Base-by-base conservation (phyloP, 2,888 invertebrate genomes). In the Mimumesa dahlbomi region DNA sequence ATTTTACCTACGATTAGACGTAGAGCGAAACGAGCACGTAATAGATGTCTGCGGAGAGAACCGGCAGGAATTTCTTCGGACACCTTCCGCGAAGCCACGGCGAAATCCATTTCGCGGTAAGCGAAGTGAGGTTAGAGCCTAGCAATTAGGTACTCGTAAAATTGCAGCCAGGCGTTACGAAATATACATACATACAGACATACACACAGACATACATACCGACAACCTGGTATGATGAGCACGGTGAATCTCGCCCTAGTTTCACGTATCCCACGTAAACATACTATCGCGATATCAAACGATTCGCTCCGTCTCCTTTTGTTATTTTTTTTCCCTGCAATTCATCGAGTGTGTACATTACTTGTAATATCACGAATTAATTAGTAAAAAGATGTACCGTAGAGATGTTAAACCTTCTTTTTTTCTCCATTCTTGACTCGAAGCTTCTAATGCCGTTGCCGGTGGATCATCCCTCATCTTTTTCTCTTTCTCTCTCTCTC, bases 141-240 rank as follows among this genome's bases (percentile, higher is more conserved):
- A 57, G 61, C 67, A 74, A 77, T 77, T 77, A 77, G n/a, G 78
- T 48, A 71, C 61, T 77, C 64, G 77, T 67, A 64, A 77, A 71
- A 74, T 71, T 59, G 50, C 58, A 58, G 31, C 42, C 36, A 45
- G 13, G 29, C 49, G 54, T 49, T 46, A n/a, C 43, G 29, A 11
- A 21, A 7, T 21, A 19, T 11, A 25, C 25, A 22, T 5, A 25
- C n/a, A n/a, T n/a, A n/a, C n/a, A n/a, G n/a, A n/a, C n/a, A n/a
- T n/a, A n/a, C n/a, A n/a, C n/a, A n/a, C n/a, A n/a, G n/a, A n/a
- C n/a, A 29, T 9, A 29, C 29, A n/a, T n/a, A n/a, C n/a, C n/a
- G n/a, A n/a, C n/a, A n/a, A n/a, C n/a, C n/a, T n/a, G n/a, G n/a
- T n/a, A n/a, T n/a, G n/a, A n/a, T n/a, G n/a, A n/a, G n/a, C n/a